Percentiles rank a stretch among this genome's conserved stretches.
These are phyloP conservation scores for Maniola hyperantus DNA, from an alignment of 2,888 invertebrate species.

Conservation along the genomic window DNA sequence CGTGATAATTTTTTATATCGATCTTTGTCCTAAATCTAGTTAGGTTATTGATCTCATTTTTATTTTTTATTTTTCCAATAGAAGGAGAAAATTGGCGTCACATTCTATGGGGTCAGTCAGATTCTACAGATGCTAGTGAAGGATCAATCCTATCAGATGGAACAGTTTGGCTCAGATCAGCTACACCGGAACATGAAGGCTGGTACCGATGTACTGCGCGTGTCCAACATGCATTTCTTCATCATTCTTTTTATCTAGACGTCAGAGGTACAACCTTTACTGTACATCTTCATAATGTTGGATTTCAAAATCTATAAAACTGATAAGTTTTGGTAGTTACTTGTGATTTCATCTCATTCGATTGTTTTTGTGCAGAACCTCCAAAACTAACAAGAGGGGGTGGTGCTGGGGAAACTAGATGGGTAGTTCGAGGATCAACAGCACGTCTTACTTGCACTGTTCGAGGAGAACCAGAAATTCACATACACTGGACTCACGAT, in stretches of 20 bases:
- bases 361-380: conserved; percentile 55
- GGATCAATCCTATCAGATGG: conserved; percentile 86
- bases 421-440: conserved; percentile 77
- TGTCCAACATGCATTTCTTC: conserved; percentile 70
- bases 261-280: conserved; percentile 61
- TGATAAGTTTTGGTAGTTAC: not conserved
- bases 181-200: conserved; percentile 90
- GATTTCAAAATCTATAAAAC: not conserved
- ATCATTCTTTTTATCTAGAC: conserved; percentile 73
- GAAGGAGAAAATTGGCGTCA: conserved; percentile 78
- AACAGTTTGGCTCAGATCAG: conserved; percentile 87
- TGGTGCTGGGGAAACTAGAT: conserved; percentile 68
- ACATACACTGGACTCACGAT: conserved; percentile 81
- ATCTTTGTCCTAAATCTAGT: not conserved
- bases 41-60: not conserved
- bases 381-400: conserved; percentile 65
- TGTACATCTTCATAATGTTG: not conserved
- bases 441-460: conserved; percentile 84
- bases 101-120: conserved; percentile 72
- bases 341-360: not conserved
- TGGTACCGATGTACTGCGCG: conserved; percentile 93
- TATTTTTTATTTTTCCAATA: conserved; percentile 35
- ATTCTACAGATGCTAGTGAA: conserved; percentile 71
- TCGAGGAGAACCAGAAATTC: conserved; percentile 84
- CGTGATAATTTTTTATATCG: not conserved